phyloP scores from a whole-genome alignment of 2,888 invertebrate genomes.

The Lepidochitona cinerea region DNA sequence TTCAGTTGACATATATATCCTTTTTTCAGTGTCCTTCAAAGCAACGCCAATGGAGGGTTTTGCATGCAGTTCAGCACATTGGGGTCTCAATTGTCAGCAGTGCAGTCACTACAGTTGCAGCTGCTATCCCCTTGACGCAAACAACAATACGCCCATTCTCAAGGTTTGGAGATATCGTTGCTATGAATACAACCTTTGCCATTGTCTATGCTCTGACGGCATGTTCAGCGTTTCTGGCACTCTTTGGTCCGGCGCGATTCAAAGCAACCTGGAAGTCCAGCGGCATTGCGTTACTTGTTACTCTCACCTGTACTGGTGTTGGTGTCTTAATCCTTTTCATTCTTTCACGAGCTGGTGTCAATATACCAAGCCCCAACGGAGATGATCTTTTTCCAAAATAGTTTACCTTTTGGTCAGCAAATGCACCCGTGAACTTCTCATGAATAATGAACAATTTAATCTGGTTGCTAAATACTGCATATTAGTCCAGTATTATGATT shows the following conservation, averaged over 20 bases:
- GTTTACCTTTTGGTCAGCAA: no score
- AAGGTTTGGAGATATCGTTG: constrained; percentile 65
- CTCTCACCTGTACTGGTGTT: constrained; percentile 35
- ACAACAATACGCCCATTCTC: constrained; percentile 64
- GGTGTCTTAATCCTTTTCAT: constrained; percentile 45
- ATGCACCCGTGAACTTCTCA: no score
- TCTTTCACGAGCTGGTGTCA: constrained; percentile 36
- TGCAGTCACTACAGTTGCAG: constrained; percentile 64
- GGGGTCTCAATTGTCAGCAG: constrained; percentile 63
- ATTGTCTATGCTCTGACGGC: constrained; percentile 61
- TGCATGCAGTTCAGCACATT: constrained; percentile 59
- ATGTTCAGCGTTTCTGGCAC: constrained; percentile 55
- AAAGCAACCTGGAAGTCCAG: constrained; percentile 42
- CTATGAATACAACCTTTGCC: constrained; percentile 63
- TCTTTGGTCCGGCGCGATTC: constrained; percentile 56
- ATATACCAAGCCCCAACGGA: constrained; percentile 55
- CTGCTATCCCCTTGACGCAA: constrained; percentile 64
- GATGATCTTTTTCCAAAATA: constrained; percentile 1
- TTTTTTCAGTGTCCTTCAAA: constrained; percentile 39
- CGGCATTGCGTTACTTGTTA: constrained; percentile 39
- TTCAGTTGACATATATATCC: no score
- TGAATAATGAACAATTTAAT: no score
- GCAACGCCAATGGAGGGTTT: constrained; percentile 54
- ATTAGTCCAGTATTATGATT: no score
- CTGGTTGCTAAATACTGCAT: no score